phyloP scores from a whole-genome alignment of 2,888 invertebrate genomes.

The Cartodere bifasciata region DNA sequence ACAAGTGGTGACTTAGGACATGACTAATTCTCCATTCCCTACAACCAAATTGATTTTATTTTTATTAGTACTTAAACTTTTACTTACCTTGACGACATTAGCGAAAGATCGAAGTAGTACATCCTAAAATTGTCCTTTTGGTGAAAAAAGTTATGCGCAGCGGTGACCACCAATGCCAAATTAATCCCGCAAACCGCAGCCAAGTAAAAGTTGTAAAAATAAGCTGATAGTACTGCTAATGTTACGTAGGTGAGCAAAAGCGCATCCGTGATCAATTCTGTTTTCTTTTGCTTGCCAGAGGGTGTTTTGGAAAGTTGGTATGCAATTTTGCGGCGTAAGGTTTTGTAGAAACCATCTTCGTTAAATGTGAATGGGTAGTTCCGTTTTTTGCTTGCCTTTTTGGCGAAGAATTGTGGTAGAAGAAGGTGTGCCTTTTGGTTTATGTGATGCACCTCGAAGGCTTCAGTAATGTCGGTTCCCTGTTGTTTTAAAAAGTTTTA shows the following conservation, averaged over 20 bases:
- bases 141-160: slow-evolving; percentile 68
- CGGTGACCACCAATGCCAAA: slow-evolving; percentile 37
- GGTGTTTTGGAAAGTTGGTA: slow-evolving; percentile 43
- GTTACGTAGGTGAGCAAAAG: slow-evolving; percentile 29
- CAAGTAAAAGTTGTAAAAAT: slow-evolving; percentile 30
- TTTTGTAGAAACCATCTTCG: slow-evolving; percentile 59
- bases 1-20: slow-evolving; percentile 64
- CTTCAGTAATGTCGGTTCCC: slow-evolving; percentile 69
- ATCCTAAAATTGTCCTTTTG: slow-evolving; percentile 63
- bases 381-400: slow-evolving; percentile 46
- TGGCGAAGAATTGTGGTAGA: slow-evolving; percentile 50
- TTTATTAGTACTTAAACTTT: slow-evolving; percentile 1
- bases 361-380: slow-evolving; percentile 60
- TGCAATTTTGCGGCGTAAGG: slow-evolving; percentile 45
- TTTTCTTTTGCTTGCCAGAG: slow-evolving; percentile 25
- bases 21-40: slow-evolving; percentile 66
- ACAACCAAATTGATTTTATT: slow-evolving; percentile 20
- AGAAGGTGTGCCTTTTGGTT: slow-evolving; percentile 41
- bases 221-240: slow-evolving; percentile 30
- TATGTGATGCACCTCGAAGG: slow-evolving; percentile 62
- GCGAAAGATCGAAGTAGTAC: slow-evolving; percentile 59
- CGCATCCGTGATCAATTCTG: slow-evolving; percentile 32
- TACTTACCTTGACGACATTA: slow-evolving; percentile 49
- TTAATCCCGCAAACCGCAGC: slow-evolving; percentile 42
- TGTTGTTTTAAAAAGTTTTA: slow-evolving; percentile 24